Base-by-base conservation (phyloP, 2,113 vertebrate species). In the Dipodomys ordii region DNA sequence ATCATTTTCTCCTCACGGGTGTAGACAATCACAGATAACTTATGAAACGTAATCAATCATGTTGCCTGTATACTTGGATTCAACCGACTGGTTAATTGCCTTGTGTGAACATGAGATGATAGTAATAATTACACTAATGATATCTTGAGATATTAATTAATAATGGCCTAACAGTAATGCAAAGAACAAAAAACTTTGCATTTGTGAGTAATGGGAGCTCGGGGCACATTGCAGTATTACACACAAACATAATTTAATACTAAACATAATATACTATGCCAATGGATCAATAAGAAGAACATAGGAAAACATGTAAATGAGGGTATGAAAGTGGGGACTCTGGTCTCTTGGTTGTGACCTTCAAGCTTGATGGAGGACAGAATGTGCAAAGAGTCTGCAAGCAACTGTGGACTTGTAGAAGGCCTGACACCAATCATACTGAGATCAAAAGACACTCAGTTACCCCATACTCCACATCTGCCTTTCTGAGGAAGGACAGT, bases 381-480 rank as follows among this genome's bases (percentile, higher is more conserved):
- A 27, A 20, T 78, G n/a, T 22, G 2, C 77, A n/a, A 60, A 53
- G 22, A 91, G 71, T 57, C 22, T 60, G 27, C 12, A 16, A 18
- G 68, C 91, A 77, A 71, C 87, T 62, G 49, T 23, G 27, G 0
- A 15, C 44, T 16, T 7, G 6, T 69, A 73, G 68, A 81, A 65
- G 69, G 72, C 78, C 74, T 60, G 93, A 65, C 68, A 39, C 39
- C 32, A 20, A 71, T 19, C 39, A 10, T 5, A 4, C 81, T 32
- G 73, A 91, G 90, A 93, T 96, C 95, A 96, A 94, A 96, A 85
- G 79, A 92, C 57, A 62, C 57, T 11, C 30, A 65, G 46, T 1
- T 57, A 74, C 62, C n/a, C 69, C 28, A 74, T 46, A 49, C 68
- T 69, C 87, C 78, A 39, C 18, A 46, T 81, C 68, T 60, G 82